phyloP scores from a whole-genome alignment of 2,113 vertebrate species.

The Mungos mungo region DNA sequence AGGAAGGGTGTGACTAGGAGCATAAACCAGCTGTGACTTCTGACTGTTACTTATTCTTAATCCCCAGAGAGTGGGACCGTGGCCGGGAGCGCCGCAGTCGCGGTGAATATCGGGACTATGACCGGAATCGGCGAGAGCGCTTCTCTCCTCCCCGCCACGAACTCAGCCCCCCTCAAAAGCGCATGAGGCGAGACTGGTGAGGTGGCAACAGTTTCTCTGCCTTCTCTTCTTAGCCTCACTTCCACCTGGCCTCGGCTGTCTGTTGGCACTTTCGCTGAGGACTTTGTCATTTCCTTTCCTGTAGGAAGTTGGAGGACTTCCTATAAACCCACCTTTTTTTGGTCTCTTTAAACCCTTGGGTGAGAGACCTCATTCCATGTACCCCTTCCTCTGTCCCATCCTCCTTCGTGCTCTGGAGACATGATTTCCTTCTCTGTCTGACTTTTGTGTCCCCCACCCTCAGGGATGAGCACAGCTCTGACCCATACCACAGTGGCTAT shows the following conservation, averaged over 20 bases:
- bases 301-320: background rate
- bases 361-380: background rate
- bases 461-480: slow-evolving; percentile 94
- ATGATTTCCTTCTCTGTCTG: slow-evolving; percentile 29
- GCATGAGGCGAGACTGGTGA: slow-evolving; percentile 95
- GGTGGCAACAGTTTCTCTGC: background rate
- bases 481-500: slow-evolving; percentile 93
- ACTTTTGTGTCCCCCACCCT: slow-evolving; percentile 62
- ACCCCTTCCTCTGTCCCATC: background rate
- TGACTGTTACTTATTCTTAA: background rate
- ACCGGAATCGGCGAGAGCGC: slow-evolving; percentile 91
- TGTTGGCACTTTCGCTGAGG: background rate
- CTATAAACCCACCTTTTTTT: background rate
- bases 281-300: slow-evolving; percentile 6
- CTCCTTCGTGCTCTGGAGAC: slow-evolving; percentile 30
- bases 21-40: background rate
- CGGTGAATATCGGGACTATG: slow-evolving; percentile 94
- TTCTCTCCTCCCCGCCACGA: slow-evolving; percentile 93
- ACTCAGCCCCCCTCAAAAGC: slow-evolving; percentile 94
- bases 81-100: slow-evolving; percentile 92
- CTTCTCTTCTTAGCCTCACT: background rate
- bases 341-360: background rate
- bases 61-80: slow-evolving; percentile 92
- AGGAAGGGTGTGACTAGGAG: background rate
- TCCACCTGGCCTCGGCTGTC: background rate